These are phyloP conservation scores for Paramormyrops hopkinsi DNA, from an alignment of 2,797 vertebrate genomes.

Conservation along the genomic window DNA sequence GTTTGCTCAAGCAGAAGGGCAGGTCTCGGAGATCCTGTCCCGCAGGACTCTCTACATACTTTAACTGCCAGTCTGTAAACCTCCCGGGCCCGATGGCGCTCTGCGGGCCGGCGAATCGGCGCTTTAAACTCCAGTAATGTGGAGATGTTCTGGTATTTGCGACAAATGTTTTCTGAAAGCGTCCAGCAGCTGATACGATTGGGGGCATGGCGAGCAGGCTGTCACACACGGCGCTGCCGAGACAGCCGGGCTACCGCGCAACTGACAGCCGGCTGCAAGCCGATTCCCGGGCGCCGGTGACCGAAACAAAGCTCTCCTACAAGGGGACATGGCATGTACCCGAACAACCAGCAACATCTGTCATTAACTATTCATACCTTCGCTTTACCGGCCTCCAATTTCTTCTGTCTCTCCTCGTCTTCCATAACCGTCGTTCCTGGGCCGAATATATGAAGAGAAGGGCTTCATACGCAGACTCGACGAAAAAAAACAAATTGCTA, in stretches of 20 bases:
- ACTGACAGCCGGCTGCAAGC: not conserved
- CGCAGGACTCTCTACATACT: constrained; percentile 48
- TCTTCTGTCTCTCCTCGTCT: constrained; percentile 86
- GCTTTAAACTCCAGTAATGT: not conserved
- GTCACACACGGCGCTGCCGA: not conserved
- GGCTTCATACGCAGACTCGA: constrained; percentile 47
- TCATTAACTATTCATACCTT: constrained; percentile 63
- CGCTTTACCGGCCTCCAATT: constrained; percentile 89
- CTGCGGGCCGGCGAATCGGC: not conserved
- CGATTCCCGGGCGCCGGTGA: not conserved
- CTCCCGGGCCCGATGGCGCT: not conserved
- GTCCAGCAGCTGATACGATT: not conserved
- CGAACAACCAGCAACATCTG: not conserved
- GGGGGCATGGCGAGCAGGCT: not conserved
- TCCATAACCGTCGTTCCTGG: constrained; percentile 71
- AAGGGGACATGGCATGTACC: not conserved
- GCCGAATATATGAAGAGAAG: constrained; percentile 46
- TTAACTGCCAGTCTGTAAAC: constrained; percentile 2
- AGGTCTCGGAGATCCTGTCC: constrained; percentile 58
- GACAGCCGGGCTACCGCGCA: not conserved
- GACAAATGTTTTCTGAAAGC: not conserved
- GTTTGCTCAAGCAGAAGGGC: constrained; percentile 33
- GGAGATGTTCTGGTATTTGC: not conserved
- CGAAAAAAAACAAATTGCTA: not conserved
- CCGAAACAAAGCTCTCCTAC: not conserved